Evolutionary conservation across 2,113 vertebrate genomes (phyloP).

Genomic region (Dissostichus mawsoni): DNA sequence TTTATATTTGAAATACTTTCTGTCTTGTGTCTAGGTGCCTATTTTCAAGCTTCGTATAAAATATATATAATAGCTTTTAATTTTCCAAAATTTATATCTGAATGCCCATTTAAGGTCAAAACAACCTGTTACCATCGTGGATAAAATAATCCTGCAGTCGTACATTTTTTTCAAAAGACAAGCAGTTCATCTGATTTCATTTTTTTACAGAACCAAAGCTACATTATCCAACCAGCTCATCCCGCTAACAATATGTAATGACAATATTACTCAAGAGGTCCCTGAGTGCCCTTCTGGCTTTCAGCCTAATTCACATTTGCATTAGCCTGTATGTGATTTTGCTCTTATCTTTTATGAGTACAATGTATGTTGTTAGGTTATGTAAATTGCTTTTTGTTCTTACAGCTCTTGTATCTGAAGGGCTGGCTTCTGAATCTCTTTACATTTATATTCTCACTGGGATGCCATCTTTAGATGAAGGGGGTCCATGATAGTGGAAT

Average conservation of each 20-base stretch:
- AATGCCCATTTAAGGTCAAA: too few species aligned
- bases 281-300: conserved; percentile 25
- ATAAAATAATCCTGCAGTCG: too few species aligned
- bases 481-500: conserved; percentile 39
- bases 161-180: too few species aligned
- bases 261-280: conserved; percentile 22
- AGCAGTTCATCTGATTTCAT: too few species aligned
- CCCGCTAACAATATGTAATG: conserved; percentile 16
- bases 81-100: too few species aligned
- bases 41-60: too few species aligned
- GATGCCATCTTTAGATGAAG: conserved; percentile 46
- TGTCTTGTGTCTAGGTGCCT: too few species aligned
- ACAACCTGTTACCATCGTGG: too few species aligned
- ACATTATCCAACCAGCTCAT: conserved; percentile 31
- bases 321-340: conserved; percentile 17
- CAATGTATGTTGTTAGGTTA: conserved; percentile 28
- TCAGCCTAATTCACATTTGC: conserved; percentile 23
- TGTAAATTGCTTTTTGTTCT: conserved; percentile 37
- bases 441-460: conserved; percentile 38
- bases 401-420: conserved; percentile 4
- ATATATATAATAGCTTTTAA: too few species aligned
- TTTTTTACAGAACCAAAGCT: conserved; percentile 14
- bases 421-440: conserved; percentile 22
- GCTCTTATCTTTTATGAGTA: conserved; percentile 21
- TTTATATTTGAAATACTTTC: too few species aligned